These are phyloP conservation scores for Dipodomys spectabilis DNA, from an alignment of 2,113 vertebrate species.

Conservation along the genomic window DNA sequence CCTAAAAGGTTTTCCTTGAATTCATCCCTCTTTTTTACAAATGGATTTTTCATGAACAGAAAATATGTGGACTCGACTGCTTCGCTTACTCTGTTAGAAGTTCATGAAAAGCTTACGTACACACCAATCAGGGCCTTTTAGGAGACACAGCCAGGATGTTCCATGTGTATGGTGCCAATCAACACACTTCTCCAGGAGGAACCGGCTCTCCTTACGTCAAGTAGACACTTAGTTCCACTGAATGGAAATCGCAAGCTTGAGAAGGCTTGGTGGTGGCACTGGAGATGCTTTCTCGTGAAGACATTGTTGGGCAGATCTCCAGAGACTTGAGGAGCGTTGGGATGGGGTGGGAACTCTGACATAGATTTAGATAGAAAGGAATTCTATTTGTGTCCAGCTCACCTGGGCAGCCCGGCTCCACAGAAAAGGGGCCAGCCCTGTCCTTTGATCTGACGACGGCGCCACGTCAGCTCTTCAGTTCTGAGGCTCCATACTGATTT, in stretches of 20 bases:
- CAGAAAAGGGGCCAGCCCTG: neutral
- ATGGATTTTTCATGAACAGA: slow-evolving; percentile 20
- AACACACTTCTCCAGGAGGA: slow-evolving; percentile 50
- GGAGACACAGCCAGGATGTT: slow-evolving; percentile 58
- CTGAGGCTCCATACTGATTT: neutral
- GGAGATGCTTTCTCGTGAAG: slow-evolving; percentile 20
- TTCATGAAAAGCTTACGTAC: slow-evolving; percentile 61
- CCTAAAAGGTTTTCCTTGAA: neutral
- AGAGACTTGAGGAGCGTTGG: neutral
- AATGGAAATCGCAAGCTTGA: slow-evolving; percentile 57
- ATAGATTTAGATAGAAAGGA: neutral
- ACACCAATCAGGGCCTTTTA: slow-evolving; percentile 54
- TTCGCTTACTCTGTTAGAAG: neutral
- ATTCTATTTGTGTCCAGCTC: neutral
- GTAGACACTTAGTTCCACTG: slow-evolving; percentile 68
- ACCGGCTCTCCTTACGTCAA: slow-evolving; percentile 9
- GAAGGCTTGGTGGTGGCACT: neutral
- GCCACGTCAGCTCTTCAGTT: neutral
- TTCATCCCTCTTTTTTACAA: neutral
- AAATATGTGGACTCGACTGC: neutral
- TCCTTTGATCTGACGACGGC: accelerated
- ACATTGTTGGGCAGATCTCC: neutral
- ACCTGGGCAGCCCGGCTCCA: no score
- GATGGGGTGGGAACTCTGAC: neutral
- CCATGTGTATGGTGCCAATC: slow-evolving; percentile 46